Evolutionary conservation across 2,797 vertebrate species (phyloP), one percentile per base, ranked within the genome.

Genomic region (Hafferia zeledoni): DNA sequence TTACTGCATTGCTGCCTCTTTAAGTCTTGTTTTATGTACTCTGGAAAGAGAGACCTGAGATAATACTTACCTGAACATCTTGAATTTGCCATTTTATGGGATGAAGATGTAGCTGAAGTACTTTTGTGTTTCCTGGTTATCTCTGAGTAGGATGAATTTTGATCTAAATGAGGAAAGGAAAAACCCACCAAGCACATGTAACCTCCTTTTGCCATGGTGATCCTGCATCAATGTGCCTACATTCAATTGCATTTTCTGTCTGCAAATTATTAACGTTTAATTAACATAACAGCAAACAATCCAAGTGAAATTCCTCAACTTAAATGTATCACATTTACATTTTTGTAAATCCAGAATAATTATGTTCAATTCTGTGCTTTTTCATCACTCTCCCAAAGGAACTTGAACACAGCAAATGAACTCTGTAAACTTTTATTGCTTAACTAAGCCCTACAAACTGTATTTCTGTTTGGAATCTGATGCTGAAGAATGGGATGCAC

Each of bases 1-100:
- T 84, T 41, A 55, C 28, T 77, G 70, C 61, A n/a, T 35, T 79
- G 35, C 33, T 83, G 31, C 56, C 30, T 46, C 52, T 56, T 49
- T 28, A 44, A 39, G 35, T 8, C 35, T 80, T 60, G 22, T 91
- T 63, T 74, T 53, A 31, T 17, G 22, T n/a, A 76, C n/a, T 64
- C 37, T 20, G n/a, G 18, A 80, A 94, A 87, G 63, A 79, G 64
- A 89, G 44, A 68, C 3, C 24, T 56, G 68, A 31, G 24, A 41
- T n/a, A 77, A 72, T 94, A 91, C 60, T 97, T 97, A 98, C 98
- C 98, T 96, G 92, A 95, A 81, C 98, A 98, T 33, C 94, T 97
- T 27, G 96, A 90, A 46, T 97, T 90, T 88, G 93, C 33, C 35
- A 41, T 91, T 95, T 96, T 84, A 55, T 78, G 65, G 74, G 74